Evolutionary conservation across 1,140 invertebrate species (phyloP).

Genomic region (Drosophila quadrilineata): DNA sequence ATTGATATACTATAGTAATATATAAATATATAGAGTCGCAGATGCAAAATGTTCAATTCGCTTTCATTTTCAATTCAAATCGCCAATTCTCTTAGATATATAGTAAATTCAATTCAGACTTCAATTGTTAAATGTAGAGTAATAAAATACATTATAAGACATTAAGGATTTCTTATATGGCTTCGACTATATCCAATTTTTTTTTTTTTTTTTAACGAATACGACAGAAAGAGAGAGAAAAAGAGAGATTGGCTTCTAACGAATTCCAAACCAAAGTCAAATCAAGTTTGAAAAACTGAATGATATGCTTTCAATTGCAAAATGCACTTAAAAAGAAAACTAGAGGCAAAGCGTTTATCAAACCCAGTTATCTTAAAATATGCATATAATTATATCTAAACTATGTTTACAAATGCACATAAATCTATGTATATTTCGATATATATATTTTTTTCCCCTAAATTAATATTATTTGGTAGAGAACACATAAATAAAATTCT

Average conservation of each 20-base stretch:
- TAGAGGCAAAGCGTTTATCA: conserved; percentile 43
- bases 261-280: conserved; percentile 70
- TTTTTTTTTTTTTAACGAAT: background rate
- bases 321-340: conserved; percentile 19
- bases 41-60: conserved; percentile 10
- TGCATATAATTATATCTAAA: conserved; percentile 1
- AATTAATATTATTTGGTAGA: background rate
- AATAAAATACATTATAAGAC: too few species aligned
- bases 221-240: background rate
- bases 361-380: conserved; percentile 1
- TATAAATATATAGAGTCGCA: background rate
- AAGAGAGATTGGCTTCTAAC: conserved; percentile 8
- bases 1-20: too few species aligned
- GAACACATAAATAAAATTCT: conserved; percentile 22
- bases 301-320: too few species aligned
- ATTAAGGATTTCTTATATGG: too few species aligned
- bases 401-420: background rate
- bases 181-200: too few species aligned
- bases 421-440: conserved; percentile 10
- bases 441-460: background rate
- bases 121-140: conserved; percentile 28
- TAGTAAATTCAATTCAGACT: conserved; percentile 1
- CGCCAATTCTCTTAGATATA: conserved; percentile 13
- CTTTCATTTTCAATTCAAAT: conserved; percentile 3
- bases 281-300: conserved; percentile 52